These are phyloP conservation scores for Chloromyia formosa DNA, from an alignment of 2,888 invertebrate genomes.

Conservation along the genomic window DNA sequence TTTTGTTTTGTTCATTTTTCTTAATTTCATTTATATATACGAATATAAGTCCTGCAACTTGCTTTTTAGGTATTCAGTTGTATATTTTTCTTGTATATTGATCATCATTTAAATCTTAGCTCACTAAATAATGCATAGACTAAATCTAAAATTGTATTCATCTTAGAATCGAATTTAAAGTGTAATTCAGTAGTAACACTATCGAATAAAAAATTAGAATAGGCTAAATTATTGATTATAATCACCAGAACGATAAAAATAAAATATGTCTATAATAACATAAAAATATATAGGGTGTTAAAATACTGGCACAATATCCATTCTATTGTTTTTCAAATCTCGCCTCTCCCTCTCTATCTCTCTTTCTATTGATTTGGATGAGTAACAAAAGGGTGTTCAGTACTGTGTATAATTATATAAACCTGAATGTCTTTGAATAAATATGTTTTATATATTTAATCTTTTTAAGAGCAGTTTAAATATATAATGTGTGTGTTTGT, in stretches of 20 bases:
- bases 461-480: conserved; percentile 13
- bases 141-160: conserved; percentile 33
- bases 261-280: too few relatives aligned
- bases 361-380: neutral
- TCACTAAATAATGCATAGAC: conserved; percentile 33
- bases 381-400: neutral
- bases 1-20: conserved; percentile 13
- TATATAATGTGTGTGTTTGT: too few relatives aligned
- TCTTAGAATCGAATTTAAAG: neutral
- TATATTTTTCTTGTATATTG: conserved; percentile 15
- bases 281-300: neutral
- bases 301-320: conserved; percentile 43
- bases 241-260: conserved; percentile 6
- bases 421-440: conserved; percentile 35
- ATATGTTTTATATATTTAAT: conserved; percentile 4
- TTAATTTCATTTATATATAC: conserved; percentile 17
- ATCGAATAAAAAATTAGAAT: neutral
- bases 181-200: neutral
- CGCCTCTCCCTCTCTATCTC: too few relatives aligned
- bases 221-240: conserved; percentile 12
- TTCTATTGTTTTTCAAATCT: conserved; percentile 34
- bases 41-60: conserved; percentile 38
- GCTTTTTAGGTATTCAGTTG: conserved; percentile 38
- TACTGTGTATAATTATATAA: conserved; percentile 12
- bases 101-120: conserved; percentile 14